Base-by-base conservation (phyloP, 2,797 vertebrate genomes). In the Clarias laeviceps region DNA sequence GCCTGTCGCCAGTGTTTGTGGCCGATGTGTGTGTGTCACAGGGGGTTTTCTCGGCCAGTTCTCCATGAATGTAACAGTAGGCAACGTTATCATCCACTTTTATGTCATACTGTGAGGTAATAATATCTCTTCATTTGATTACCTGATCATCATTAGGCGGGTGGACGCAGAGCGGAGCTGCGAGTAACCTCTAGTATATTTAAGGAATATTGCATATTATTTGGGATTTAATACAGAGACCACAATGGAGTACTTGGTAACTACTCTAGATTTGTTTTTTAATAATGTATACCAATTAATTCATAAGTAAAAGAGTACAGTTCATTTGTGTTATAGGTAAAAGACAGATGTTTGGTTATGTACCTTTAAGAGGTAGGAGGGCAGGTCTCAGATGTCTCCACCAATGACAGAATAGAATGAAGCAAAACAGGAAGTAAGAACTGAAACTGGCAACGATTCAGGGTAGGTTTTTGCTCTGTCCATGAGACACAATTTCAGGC, bases 391-490 rank as follows among this genome's bases (percentile, higher is more conserved):
- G 79, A 40, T 24, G 73, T 81, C 86, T 2, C 70, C 87, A 86
- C 95, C 94, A 95, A 94, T 94, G 81, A 91, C 87, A 80, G 87
- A 37, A 68, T 89, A 84, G 69, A 84, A 37, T 70, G 32, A 74
- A 82, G 65, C 88, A 92, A 91, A 92, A 93, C 92, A 94, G 95
- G 94, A 96, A 95, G 91, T 93, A 89, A 83, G 87, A 84, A 89
- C 87, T 89, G 87, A 90, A 83, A 84, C 91, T 89, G 77, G 64
- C 82, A 74, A 2, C 76, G 90, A 91, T 37, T 86, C 34, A 68
- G n/a, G 3, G 77, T 70, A 80, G 18, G 50, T 34, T 66, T 14
- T 27, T 57, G 8, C 56, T 80, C 11, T 77, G 34, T 64, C 9
- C 29, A 4, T 70, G 66, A 50, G 15, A 72, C 62, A 61, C 62